Evolutionary conservation across 2,888 invertebrate species (phyloP).

Genomic region (Parasteatoda lunata): DNA sequence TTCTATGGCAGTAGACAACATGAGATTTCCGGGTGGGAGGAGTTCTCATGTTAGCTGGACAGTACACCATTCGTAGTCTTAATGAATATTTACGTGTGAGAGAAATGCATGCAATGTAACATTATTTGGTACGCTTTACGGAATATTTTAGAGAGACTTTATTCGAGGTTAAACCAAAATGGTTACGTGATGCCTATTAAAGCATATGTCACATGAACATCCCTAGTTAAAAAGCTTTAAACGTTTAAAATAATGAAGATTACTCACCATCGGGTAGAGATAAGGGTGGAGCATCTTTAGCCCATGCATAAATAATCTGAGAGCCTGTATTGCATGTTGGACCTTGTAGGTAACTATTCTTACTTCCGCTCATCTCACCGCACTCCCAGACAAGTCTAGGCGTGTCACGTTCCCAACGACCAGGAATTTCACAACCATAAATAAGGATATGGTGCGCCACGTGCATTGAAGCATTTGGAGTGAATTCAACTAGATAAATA

Average conservation of each 20-base stretch:
- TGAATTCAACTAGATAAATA: conserved; percentile 83
- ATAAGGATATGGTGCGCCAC: conserved; percentile 95
- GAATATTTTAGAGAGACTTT: too few species aligned
- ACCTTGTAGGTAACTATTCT: conserved; percentile 73
- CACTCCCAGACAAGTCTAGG: conserved; percentile 82
- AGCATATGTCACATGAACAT: too few species aligned
- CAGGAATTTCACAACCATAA: conserved; percentile 88
- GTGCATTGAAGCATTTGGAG: conserved; percentile 92
- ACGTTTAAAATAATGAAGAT: neutral
- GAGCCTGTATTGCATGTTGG: conserved; percentile 70
- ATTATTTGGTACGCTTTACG: too few species aligned
- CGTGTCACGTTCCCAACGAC: conserved; percentile 81
- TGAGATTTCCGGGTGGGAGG: too few species aligned
- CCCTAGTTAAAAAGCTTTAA: too few species aligned
- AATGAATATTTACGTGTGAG: too few species aligned
- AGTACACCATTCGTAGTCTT: too few species aligned
- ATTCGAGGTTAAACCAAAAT: too few species aligned
- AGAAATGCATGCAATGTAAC: too few species aligned
- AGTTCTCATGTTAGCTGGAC: too few species aligned
- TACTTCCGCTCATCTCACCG: conserved; percentile 86
- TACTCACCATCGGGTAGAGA: conserved; percentile 81
- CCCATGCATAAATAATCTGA: conserved; percentile 95
- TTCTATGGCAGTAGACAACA: too few species aligned
- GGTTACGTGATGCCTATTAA: too few species aligned
- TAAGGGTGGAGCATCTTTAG: conserved; percentile 89